Conservation (phyloP, 1,140 invertebrate genomes). For the Nymphalis io region DNA sequence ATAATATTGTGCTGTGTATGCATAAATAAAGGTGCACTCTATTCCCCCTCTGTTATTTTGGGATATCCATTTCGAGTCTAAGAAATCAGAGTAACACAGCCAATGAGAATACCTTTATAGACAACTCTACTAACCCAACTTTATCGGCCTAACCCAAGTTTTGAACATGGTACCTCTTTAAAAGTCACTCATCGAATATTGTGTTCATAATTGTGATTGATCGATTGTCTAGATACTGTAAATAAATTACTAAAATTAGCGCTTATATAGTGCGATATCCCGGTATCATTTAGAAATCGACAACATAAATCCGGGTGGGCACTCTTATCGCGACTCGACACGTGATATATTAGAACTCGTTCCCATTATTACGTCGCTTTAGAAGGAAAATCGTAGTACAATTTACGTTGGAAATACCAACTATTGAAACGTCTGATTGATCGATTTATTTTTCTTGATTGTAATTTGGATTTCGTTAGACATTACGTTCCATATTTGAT, state of each 20-base stretch:
- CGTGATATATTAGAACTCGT: constrained; percentile 52
- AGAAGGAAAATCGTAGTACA: constrained; percentile 37
- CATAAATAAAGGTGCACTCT: too few relatives aligned
- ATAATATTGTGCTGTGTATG: too few relatives aligned
- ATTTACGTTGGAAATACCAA: constrained; percentile 27
- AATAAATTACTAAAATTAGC: constrained; percentile 30
- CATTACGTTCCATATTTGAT: not conserved
- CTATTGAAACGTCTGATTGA: constrained; percentile 14
- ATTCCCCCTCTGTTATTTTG: too few relatives aligned
- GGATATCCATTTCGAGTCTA: too few relatives aligned
- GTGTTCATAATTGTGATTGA: too few relatives aligned
- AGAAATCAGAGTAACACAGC: too few relatives aligned
- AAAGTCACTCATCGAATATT: too few relatives aligned
- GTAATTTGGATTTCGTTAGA: not conserved
- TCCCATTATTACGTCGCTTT: constrained; percentile 40
- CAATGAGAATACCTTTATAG: too few relatives aligned
- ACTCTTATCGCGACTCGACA: constrained; percentile 48
- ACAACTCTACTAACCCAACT: too few relatives aligned
- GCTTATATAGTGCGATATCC: constrained; percentile 14
- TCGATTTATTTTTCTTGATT: constrained; percentile 13
- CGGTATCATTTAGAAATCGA: constrained; percentile 44
- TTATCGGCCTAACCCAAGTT: too few relatives aligned
- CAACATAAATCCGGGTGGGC: constrained; percentile 54
- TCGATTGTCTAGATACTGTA: not conserved
- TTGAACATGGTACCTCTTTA: too few relatives aligned